Evolutionary conservation across 2,888 invertebrate species (phyloP).

Genomic region (Maniola hyperantus): DNA sequence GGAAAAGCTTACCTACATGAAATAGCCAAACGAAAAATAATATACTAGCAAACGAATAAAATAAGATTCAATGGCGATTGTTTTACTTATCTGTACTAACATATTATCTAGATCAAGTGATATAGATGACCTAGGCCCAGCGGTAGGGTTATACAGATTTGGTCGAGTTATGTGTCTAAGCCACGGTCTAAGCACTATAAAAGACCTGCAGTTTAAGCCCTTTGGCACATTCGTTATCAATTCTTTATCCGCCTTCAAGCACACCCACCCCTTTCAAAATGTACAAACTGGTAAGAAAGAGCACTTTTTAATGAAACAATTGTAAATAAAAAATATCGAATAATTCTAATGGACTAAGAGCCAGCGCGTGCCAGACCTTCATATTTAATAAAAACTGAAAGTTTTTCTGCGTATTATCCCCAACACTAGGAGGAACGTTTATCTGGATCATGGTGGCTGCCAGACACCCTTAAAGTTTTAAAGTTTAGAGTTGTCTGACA

Average conservation of each 20-base stretch:
- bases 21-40: no score
- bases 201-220: constrained; percentile 58
- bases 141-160: constrained; percentile 76
- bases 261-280: constrained; percentile 71
- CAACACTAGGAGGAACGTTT: no score
- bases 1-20: no score
- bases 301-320: constrained; percentile 6
- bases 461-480: background rate
- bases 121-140: constrained; percentile 71
- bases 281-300: constrained; percentile 83
- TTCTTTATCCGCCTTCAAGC: constrained; percentile 59
- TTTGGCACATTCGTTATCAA: constrained; percentile 72
- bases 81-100: constrained; percentile 59
- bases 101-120: constrained; percentile 51
- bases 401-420: no score
- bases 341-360: no score
- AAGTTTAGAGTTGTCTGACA: no score
- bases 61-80: constrained; percentile 10
- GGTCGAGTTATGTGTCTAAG: constrained; percentile 67
- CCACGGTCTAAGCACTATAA: constrained; percentile 74
- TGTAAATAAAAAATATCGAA: no score
- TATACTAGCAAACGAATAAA: background rate
- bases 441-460: no score
- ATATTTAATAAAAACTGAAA: no score
- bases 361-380: no score